Conservation (phyloP, 2,113 vertebrate species). For the Capreolus pygargus region DNA sequence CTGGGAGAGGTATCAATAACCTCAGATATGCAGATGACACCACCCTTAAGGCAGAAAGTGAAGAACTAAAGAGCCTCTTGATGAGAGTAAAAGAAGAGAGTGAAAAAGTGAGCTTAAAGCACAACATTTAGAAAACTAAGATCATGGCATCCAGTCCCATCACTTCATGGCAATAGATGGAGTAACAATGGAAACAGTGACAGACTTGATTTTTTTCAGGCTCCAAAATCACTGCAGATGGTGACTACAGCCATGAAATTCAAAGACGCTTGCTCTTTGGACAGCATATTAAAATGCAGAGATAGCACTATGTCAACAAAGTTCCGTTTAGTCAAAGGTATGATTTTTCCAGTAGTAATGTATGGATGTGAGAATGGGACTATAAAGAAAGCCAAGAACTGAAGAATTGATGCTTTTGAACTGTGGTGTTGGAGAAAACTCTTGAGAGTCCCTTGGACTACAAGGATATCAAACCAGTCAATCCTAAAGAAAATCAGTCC, state of each 20-base stretch:
- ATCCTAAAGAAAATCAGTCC: neutral
- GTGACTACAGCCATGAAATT: neutral
- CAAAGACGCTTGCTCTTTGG: neutral
- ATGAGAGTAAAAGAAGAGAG: neutral
- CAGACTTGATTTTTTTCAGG: neutral
- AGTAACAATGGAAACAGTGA: neutral
- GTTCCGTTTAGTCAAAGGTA: neutral
- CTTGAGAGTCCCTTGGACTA: neutral
- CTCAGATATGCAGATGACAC: neutral
- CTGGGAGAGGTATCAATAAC: neutral
- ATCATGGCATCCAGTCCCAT: neutral
- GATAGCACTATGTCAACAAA: neutral
- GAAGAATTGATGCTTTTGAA: neutral
- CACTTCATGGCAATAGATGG: neutral
- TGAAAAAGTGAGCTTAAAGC: neutral
- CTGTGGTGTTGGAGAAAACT: neutral
- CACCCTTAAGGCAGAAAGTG: neutral
- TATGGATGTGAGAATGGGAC: neutral
- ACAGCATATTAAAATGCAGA: neutral
- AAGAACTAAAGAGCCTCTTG: neutral
- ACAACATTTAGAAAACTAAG: neutral
- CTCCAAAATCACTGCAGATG: neutral
- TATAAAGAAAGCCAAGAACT: neutral
- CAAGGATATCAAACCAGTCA: neutral
- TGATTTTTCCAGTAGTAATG: neutral